A percentile compares a stretch with the other conserved stretches of the same genome.
phyloP scores from a whole-genome alignment of 2,888 invertebrate genomes.

The Mylabris sibirica region DNA sequence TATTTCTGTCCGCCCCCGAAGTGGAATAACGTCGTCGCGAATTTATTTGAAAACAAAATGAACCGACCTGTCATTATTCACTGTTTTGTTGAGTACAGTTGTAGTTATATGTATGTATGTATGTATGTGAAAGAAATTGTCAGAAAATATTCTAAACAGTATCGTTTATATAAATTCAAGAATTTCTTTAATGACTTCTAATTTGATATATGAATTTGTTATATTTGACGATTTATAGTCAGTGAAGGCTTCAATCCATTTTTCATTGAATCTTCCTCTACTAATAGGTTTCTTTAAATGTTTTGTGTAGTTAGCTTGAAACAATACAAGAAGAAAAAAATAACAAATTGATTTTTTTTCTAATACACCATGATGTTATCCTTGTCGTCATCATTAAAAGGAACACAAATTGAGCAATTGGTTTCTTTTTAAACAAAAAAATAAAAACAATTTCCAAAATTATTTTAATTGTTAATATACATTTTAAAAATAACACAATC shows the following conservation, averaged over 20 bases:
- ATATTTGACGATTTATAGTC: conserved; percentile 34
- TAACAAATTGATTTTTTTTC: no score
- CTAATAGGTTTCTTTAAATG: conserved; percentile 36
- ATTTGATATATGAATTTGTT: conserved; percentile 43
- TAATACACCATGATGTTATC: background rate
- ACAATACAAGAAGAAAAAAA: conserved; percentile 23
- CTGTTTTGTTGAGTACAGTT: conserved; percentile 29
- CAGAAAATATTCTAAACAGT: conserved; percentile 35
- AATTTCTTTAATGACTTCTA: conserved; percentile 47
- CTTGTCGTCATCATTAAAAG: conserved; percentile 3
- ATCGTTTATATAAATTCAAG: conserved; percentile 48
- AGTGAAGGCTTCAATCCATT: conserved; percentile 39
- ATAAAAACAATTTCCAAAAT: conserved; percentile 42
- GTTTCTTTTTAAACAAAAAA: conserved; percentile 48
- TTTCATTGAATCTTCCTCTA: conserved; percentile 38
- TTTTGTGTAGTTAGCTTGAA: conserved; percentile 30
- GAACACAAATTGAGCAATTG: conserved; percentile 20
- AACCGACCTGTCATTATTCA: conserved; percentile 48
- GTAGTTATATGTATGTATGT: background rate
- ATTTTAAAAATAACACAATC: conserved; percentile 15
- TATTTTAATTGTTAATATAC: conserved; percentile 39
- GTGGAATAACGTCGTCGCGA: conserved; percentile 37
- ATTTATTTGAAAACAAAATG: conserved; percentile 49
- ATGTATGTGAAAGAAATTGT: conserved; percentile 36
- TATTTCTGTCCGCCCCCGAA: conserved; percentile 44